Evolutionary conservation across 2,888 invertebrate species (phyloP).

Genomic region (Sphaeridia pumilis): DNA sequence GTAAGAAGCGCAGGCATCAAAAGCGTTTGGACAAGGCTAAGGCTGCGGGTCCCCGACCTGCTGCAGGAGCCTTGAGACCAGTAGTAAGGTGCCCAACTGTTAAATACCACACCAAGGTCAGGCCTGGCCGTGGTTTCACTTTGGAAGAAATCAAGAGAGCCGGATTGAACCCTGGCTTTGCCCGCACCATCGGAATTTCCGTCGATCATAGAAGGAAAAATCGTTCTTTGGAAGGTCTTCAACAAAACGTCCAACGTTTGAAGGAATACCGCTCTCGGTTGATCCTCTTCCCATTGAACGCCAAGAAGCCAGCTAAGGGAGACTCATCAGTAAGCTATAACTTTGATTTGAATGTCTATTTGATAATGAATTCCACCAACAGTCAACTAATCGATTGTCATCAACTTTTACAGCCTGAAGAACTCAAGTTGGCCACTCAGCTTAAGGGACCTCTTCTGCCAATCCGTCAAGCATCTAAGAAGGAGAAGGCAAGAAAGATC

Average conservation of each 20-base stretch:
- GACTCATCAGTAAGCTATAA: conserved; percentile 46
- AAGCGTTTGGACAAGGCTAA: conserved; percentile 87
- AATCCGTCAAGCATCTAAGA: conserved; percentile 59
- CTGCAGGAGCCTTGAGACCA: conserved; percentile 73
- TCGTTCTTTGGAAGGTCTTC: conserved; percentile 86
- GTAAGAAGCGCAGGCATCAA: conserved; percentile 76
- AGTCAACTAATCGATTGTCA: no score
- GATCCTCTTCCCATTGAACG: conserved; percentile 92
- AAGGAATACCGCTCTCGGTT: conserved; percentile 93
- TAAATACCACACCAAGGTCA: conserved; percentile 87
- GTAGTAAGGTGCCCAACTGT: conserved; percentile 88
- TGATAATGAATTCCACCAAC: no score
- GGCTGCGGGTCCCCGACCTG: conserved; percentile 82
- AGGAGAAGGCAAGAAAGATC: conserved; percentile 68
- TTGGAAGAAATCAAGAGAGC: conserved; percentile 82
- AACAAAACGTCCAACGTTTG: conserved; percentile 84
- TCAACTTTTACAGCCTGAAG: conserved; percentile 59
- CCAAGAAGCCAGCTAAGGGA: conserved; percentile 53
- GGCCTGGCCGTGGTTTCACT: conserved; percentile 92
- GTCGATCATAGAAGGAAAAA: conserved; percentile 92
- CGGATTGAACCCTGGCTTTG: conserved; percentile 72
- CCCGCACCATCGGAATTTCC: conserved; percentile 85
- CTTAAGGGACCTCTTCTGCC: conserved; percentile 70
- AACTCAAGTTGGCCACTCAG: conserved; percentile 85
- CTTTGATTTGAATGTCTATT: no score